Evolutionary conservation across 2,888 invertebrate species (phyloP), one percentile per base, ranked within the genome.

Genomic region (Melanargia galathea): DNA sequence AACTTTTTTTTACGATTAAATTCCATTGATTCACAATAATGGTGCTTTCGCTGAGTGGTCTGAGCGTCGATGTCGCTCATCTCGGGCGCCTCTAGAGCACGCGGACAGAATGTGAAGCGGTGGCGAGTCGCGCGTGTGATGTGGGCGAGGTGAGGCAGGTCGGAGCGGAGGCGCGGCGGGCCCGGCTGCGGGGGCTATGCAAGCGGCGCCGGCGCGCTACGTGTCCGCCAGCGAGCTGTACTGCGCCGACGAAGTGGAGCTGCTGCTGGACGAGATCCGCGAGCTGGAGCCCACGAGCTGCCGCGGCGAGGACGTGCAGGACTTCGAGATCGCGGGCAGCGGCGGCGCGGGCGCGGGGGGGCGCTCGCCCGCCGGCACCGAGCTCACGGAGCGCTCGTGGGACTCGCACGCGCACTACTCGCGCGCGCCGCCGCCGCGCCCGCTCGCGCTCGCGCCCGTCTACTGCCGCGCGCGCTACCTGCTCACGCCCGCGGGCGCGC

Each of bases 261-360:
- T 92, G 83, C 77, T 92, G 78, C 79, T 92, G 79, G 92, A 92
- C 81, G 92, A 92, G 82, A 92, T 92, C 70, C 80, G 92, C 71
- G 91, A 90, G 80, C 87, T 92, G 87, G 92, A 92, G 87, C 91
- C 90, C 68, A 88, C 88, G 70, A 88, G 89, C 83, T 90, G 90
- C 74, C 89, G 87, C 79, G 90, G 87, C 74, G 91, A 91, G 71
- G 90, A 91, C 80, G 83, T 88, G 81, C 89, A 90, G 86, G 92
- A 92, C 83, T 90, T 90, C 83, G 92, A 92, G 87, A 92, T 92
- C 84, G 92, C 92, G 78, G 92, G 92, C 79, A 92, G 92, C 84
- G 90, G 90, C 77, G 84, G 84, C 81, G 90, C 83, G 74, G 84
- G 81, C 72, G 84, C 74, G 73, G 77, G 79, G 75, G 87, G 85